Evolutionary conservation across 2,888 invertebrate genomes (phyloP).

Genomic region (Octodonta nipae): DNA sequence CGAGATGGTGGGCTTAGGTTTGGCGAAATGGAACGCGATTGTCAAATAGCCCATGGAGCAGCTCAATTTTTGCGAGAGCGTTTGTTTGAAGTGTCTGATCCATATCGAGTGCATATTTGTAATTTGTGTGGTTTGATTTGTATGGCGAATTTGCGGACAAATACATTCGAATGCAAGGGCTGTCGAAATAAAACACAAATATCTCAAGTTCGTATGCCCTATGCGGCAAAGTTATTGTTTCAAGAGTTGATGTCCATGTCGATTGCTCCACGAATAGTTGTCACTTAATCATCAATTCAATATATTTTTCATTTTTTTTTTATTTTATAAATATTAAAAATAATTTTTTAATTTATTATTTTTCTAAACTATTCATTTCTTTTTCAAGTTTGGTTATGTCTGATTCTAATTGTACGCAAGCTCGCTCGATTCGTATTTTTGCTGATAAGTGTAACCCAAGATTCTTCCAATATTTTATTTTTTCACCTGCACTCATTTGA

Average conservation of each 20-base stretch:
- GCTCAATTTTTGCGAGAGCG: conserved; percentile 91
- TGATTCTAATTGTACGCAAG: no score
- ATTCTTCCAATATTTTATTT: no score
- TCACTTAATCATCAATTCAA: no score
- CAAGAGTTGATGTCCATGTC: conserved; percentile 99
- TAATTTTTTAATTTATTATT: no score
- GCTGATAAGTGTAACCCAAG: no score
- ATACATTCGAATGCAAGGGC: conserved; percentile 97
- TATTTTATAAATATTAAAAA: no score
- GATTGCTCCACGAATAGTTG: conserved; percentile 92
- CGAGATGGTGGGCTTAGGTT: conserved; percentile 98
- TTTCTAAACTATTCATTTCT: no score
- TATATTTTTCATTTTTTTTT: no score
- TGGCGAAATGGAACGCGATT: conserved; percentile 99
- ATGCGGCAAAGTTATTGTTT: conserved; percentile 96
- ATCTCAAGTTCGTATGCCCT: conserved; percentile 87
- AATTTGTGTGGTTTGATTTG: conserved; percentile 96
- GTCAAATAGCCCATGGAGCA: conserved; percentile 98
- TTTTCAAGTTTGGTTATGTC: no score
- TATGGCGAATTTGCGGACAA: conserved; percentile 93
- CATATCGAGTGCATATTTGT: conserved; percentile 85
- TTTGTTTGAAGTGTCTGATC: conserved; percentile 97
- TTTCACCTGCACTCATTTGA: no score
- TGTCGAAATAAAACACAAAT: conserved; percentile 99
- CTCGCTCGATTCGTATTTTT: no score